A percentile compares a stretch with the other conserved stretches of the same genome.
Conservation (phyloP, 2,797 vertebrate species). For the Steatocranus sp. region DNA sequence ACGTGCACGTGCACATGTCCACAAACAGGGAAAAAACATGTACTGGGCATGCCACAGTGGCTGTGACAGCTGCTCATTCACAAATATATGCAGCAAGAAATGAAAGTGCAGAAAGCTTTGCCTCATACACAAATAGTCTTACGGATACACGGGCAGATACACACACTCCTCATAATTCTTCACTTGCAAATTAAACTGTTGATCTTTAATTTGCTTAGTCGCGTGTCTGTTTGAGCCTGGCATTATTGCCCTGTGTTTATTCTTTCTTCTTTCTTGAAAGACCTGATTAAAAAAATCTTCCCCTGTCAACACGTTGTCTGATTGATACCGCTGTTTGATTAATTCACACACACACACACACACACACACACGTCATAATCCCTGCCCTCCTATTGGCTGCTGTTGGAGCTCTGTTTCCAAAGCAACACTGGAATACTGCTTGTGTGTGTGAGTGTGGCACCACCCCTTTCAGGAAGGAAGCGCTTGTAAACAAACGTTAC, state of each 20-base stretch:
- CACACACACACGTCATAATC: slow-evolving; percentile 60
- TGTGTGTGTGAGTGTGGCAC: slow-evolving; percentile 20
- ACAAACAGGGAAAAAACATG: neutral
- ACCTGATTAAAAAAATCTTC: slow-evolving; percentile 67
- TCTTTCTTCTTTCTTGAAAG: slow-evolving; percentile 52
- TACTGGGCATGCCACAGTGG: neutral
- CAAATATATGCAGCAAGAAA: neutral
- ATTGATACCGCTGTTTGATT: slow-evolving; percentile 57
- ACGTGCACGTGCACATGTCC: neutral
- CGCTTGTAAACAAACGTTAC: slow-evolving; percentile 67
- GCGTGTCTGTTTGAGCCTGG: slow-evolving; percentile 44
- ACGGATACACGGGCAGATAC: neutral
- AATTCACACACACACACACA: slow-evolving; percentile 49
- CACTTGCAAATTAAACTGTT: slow-evolving; percentile 24
- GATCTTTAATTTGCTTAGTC: slow-evolving; percentile 55
- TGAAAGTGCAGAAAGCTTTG: neutral
- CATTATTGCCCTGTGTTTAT: slow-evolving; percentile 54
- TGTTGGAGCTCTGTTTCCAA: slow-evolving; percentile 67
- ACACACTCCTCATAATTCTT: neutral
- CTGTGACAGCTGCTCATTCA: neutral
- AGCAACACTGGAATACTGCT: slow-evolving; percentile 68
- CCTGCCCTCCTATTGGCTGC: slow-evolving; percentile 58
- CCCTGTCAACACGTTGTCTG: slow-evolving; percentile 42
- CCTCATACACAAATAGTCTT: neutral
- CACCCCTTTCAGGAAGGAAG: slow-evolving; percentile 66